Base-by-base conservation (phyloP, 2,888 invertebrate species). In the Cheilosia impressa region DNA sequence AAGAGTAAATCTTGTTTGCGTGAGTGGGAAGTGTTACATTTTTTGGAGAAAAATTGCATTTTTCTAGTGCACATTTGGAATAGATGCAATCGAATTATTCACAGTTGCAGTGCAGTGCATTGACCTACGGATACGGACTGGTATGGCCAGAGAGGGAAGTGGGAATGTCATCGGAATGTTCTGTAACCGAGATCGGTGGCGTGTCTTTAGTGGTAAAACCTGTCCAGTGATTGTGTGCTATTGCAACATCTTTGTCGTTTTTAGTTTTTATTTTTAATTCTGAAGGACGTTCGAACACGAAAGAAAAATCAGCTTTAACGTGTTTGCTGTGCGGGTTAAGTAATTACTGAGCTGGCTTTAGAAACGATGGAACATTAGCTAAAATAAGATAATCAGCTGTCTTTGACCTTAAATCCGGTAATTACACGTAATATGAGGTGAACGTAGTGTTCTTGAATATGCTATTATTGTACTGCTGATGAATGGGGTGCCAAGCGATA, bases 121-220 rank as follows among this genome's bases (percentile, higher is more conserved):
- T 77, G 77, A 77, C 53, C 69, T 19, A 24, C 22, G 22, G 34
- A 50, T 22, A 22, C 22, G 22, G 6, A 47, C n/a, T 38, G 66
- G 10, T 50, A 52, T 38, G 4, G 38, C 13, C 38, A 3, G 41
- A 3, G 41, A n/a, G n/a, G 9, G n/a, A 43, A 53, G 38, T 53
- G 53, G 55, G 68, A 73, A 69, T 73, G 68, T 34, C 55, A 57
- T 62, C 15, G 68, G 63, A 79, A 73, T 75, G 68, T 79, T 84
- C 75, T 84, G 24, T 79, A 69, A 45, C 63, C 79, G 75, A 62
- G 71, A 79, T 71, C 53, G 50, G 78, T 63, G 24, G 63, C 82
- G 72, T 38, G 72, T 68, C 66, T 62, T 72, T 75, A 75, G 71
- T 84, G 55, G 84, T 76, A 34, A 71, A 84, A 84, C 84, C 84